These are phyloP conservation scores for Cheirogaleus major DNA, from an alignment of 2,797 vertebrate genomes.

Conservation along the genomic window DNA sequence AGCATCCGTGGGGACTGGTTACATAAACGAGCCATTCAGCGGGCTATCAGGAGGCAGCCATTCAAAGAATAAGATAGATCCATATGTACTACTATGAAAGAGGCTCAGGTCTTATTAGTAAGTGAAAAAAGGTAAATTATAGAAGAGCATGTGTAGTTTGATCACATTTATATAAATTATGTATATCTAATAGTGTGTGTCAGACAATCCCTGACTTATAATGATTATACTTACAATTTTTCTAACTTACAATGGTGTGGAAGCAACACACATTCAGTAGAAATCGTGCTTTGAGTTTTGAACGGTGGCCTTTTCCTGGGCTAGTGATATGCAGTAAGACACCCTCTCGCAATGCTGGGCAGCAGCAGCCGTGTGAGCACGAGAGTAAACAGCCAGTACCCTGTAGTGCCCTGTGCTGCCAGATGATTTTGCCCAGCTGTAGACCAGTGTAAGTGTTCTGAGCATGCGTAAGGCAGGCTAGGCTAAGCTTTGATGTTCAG, in stretches of 20 bases:
- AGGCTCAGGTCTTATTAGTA: background rate
- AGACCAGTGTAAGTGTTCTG: background rate
- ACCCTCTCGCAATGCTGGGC: background rate
- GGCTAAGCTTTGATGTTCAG: background rate
- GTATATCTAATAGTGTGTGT: background rate
- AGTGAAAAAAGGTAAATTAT: background rate
- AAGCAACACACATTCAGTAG: background rate
- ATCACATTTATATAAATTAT: background rate
- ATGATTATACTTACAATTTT: background rate
- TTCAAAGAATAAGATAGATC: background rate
- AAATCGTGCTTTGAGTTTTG: background rate
- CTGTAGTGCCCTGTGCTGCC: too few species aligned
- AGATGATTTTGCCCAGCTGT: background rate
- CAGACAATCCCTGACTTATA: background rate
- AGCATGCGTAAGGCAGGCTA: background rate
- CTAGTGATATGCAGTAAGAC: background rate
- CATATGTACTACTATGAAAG: background rate
- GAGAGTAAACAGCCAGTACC: background rate
- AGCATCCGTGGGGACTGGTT: background rate
- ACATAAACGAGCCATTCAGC: background rate
- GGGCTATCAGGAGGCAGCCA: background rate
- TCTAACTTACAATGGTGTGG: background rate
- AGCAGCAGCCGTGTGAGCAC: background rate
- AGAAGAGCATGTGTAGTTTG: background rate
- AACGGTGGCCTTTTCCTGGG: background rate